Evolutionary conservation across 2,888 invertebrate species (phyloP).

Genomic region (Cheilosia vernalis): DNA sequence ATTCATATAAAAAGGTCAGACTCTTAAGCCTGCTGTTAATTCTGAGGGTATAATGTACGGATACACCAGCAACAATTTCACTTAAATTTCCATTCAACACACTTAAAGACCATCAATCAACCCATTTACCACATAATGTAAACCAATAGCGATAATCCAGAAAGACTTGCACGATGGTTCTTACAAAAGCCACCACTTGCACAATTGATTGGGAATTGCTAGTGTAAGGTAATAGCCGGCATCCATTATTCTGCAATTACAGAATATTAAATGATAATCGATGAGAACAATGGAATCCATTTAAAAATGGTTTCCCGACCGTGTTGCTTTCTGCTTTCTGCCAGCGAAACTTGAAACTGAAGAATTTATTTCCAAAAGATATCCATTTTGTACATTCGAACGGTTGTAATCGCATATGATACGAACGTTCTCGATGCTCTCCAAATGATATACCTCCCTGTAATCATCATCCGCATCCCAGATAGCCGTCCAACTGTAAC

Average conservation of each 20-base stretch:
- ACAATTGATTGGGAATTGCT: conserved; percentile 31
- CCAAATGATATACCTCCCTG: background rate
- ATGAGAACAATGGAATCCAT: conserved; percentile 32
- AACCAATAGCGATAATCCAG: background rate
- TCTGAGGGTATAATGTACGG: no score
- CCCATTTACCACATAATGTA: background rate
- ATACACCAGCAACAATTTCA: no score
- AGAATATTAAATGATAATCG: conserved; percentile 40
- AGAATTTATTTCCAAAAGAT: conserved; percentile 10
- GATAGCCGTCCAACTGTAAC: background rate
- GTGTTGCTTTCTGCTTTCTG: background rate
- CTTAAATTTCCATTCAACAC: no score
- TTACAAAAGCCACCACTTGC: background rate
- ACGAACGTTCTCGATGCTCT: conserved; percentile 6
- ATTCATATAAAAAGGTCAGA: no score
- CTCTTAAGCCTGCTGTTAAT: no score
- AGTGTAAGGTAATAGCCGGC: conserved; percentile 31
- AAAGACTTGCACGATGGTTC: background rate
- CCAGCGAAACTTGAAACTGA: conserved; percentile 25
- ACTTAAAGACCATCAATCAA: conserved; percentile 5
- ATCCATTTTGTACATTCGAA: background rate
- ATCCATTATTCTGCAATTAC: conserved; percentile 36
- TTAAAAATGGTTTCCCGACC: conserved; percentile 15
- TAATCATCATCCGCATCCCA: background rate
- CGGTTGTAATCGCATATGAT: background rate